Evolutionary conservation across 1,140 invertebrate species (phyloP).

Genomic region (Dinoponera quadriceps): DNA sequence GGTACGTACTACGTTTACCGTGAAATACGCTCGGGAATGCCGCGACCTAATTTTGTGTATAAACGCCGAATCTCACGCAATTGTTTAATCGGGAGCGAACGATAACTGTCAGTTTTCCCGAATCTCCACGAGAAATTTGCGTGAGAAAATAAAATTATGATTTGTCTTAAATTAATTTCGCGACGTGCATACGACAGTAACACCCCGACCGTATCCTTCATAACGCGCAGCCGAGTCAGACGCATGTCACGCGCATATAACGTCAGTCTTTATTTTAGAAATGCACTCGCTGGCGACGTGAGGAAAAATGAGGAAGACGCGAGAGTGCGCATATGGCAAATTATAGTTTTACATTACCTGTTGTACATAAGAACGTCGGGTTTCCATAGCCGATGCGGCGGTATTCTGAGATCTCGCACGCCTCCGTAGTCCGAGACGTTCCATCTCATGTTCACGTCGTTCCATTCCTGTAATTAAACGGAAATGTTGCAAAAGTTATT

Average conservation of each 20-base stretch:
- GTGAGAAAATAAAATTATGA: background rate
- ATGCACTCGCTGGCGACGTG: background rate
- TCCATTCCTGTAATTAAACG: constrained; percentile 94
- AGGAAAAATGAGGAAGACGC: background rate
- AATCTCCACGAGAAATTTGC: too few relatives aligned
- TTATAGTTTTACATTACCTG: constrained; percentile 88
- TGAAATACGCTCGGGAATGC: background rate
- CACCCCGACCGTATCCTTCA: background rate
- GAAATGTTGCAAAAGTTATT: background rate
- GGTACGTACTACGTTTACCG: too few relatives aligned
- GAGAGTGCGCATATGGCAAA: background rate
- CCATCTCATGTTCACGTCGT: constrained; percentile 99
- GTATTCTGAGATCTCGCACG: constrained; percentile 98
- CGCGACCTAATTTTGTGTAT: background rate
- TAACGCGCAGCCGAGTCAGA: background rate
- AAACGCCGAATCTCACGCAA: background rate
- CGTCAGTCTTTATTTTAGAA: background rate
- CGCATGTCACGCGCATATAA: background rate
- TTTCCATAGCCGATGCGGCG: constrained; percentile 98
- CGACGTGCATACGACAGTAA: background rate
- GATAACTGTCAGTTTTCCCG: too few relatives aligned
- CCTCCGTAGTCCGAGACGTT: constrained; percentile 98
- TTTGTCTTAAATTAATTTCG: background rate
- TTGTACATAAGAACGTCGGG: constrained; percentile 99
- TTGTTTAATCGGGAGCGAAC: background rate